Evolutionary conservation across 2,797 vertebrate species (phyloP).

Genomic region (Sus cebifrons): DNA sequence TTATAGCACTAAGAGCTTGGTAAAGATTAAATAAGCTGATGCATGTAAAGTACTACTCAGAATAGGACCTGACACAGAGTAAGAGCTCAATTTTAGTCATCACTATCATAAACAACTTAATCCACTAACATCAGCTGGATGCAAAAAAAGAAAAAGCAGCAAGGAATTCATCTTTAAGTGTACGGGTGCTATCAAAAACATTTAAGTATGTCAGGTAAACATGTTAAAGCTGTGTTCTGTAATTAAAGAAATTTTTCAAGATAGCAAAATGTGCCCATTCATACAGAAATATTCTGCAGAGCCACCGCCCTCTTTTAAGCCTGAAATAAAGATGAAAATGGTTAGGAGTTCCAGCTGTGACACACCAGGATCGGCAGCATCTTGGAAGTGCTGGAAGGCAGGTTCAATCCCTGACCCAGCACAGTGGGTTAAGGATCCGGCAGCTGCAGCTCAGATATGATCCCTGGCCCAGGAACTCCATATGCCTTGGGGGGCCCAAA

Average conservation of each 20-base stretch:
- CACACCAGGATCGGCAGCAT: no score
- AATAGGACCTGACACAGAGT: background rate
- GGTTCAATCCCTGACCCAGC: no score
- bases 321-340: constrained; percentile 28
- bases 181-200: constrained; percentile 26
- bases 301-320: background rate
- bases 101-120: background rate
- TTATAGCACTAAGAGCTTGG: background rate
- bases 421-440: no score
- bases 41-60: background rate
- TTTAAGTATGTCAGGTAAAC: background rate
- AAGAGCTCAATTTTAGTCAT: background rate
- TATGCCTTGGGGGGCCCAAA: no score
- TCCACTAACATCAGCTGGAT: background rate
- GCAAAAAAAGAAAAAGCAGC: background rate
- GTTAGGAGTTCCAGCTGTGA: background rate
- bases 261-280: constrained; percentile 32
- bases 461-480: no score
- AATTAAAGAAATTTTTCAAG: constrained; percentile 49
- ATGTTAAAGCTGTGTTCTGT: constrained; percentile 42
- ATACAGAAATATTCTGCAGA: constrained; percentile 1
- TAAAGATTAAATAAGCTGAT: constrained; percentile 32
- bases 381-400: no score
- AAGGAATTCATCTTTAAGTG: constrained; percentile 9
- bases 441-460: no score